These are phyloP conservation scores for Pyrochroa serraticornis DNA, from an alignment of 2,888 invertebrate genomes.

Conservation along the genomic window DNA sequence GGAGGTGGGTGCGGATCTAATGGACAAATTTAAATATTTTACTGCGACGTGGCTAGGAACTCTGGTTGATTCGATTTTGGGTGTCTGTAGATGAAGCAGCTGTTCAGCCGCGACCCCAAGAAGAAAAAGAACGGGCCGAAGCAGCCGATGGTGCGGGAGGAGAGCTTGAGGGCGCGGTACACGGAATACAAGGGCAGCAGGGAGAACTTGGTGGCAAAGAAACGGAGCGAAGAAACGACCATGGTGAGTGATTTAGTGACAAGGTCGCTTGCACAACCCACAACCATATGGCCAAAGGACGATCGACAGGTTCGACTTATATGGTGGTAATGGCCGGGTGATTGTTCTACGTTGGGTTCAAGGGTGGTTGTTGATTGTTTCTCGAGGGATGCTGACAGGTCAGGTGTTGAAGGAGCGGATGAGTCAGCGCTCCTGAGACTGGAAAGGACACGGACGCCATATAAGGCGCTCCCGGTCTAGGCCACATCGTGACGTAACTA, in stretches of 20 bases:
- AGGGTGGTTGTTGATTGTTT: neutral
- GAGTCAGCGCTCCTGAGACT: slow-evolving; percentile 4
- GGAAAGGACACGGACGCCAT: slow-evolving; percentile 24
- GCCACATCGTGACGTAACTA: slow-evolving; percentile 36
- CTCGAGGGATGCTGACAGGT: neutral
- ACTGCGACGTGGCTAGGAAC: no score
- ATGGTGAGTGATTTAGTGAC: slow-evolving; percentile 26
- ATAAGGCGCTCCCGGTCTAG: slow-evolving; percentile 41
- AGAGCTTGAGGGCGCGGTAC: slow-evolving; percentile 63
- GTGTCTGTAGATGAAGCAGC: slow-evolving; percentile 68
- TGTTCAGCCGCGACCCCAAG: slow-evolving; percentile 73
- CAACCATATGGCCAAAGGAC: slow-evolving; percentile 42
- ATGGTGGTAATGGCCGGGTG: neutral
- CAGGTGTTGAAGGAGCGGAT: slow-evolving; percentile 4
- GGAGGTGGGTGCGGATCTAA: no score
- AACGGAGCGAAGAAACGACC: neutral
- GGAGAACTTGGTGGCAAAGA: slow-evolving; percentile 48
- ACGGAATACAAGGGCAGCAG: slow-evolving; percentile 66
- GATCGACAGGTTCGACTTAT: slow-evolving; percentile 17
- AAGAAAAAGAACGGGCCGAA: slow-evolving; percentile 70
- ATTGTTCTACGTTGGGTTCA: neutral
- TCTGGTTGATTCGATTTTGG: neutral
- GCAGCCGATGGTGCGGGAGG: slow-evolving; percentile 61
- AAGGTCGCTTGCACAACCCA: slow-evolving; percentile 43
- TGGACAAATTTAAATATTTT: no score